Base-by-base conservation (phyloP, 1,140 invertebrate species). In the Samia ricini region DNA sequence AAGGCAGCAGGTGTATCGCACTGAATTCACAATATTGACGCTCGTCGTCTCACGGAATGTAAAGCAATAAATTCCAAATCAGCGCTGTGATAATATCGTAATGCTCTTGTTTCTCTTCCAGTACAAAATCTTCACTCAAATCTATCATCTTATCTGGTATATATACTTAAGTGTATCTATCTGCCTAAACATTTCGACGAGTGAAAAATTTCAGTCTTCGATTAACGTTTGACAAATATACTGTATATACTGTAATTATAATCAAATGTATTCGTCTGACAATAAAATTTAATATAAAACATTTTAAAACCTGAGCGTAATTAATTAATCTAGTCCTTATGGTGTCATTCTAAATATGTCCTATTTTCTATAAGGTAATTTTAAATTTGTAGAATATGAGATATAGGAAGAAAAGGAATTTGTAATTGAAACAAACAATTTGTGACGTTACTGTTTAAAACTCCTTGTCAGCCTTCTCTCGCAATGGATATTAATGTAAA, bases 11-110 rank as follows among this genome's bases (percentile, higher is more conserved):
- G 71, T 73, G 71, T 63, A 58, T 51, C 26, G 56, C 42, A 52
- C 49, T 48, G 61, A 55, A 60, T 56, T 29, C 51, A 52, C 50
- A 61, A 48, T 66, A 74, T 76, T 64, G 69, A 68, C 65, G 57
- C 42, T 58, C 61, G 29, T 52, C 54, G 29, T 52, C 54, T 65
- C 64, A 65, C 66, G 63, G 68, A 68, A 68, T 66, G 61, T 56
- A 59, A 51, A 54, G 57, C 57, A 73, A 66, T 77, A 74, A 68
- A 77, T 74, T 71, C 63, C 61, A 71, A 64, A 65, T 63, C 52
- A 64, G 60, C 50, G 59, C 56, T 63, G 61, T 42, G 61, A 63
- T 63, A 63, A 63, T 57, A 63, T 63, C 42, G 56, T 19, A 57
- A 26, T 48, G 18, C 21, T 50, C 33, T 20, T 56, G 50, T 64